Percentiles rank a stretch among this genome's conserved stretches.
Evolutionary conservation across 2,113 vertebrate species (phyloP).

Genomic region (Potamarius usumacintae): DNA sequence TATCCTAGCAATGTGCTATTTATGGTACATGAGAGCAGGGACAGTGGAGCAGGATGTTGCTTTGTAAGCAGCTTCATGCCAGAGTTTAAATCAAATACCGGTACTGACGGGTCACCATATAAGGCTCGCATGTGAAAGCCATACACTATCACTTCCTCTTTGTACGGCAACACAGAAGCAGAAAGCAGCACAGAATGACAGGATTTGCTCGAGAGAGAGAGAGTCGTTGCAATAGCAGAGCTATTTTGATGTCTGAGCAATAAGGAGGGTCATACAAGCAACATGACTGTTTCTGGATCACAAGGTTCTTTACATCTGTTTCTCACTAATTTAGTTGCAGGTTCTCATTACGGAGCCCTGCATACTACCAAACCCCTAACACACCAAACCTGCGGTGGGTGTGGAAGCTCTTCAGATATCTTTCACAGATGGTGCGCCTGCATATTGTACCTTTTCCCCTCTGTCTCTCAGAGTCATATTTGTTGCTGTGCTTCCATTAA

Average conservation of each 20-base stretch:
- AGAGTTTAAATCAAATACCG: constrained; percentile 42
- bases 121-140: constrained; percentile 5
- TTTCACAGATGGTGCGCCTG: constrained; percentile 41
- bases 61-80: background rate
- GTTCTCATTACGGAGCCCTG: constrained; percentile 19
- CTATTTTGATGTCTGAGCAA: background rate
- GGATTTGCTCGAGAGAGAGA: background rate
- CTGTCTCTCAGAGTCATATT: background rate
- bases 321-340: constrained; percentile 29
- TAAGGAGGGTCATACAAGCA: background rate
- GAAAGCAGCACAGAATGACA: background rate
- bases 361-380: constrained; percentile 6
- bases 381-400: constrained; percentile 22
- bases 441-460: constrained; percentile 4
- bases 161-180: background rate
- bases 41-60: background rate
- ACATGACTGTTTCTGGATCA: background rate
- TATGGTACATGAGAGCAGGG: background rate
- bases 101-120: constrained; percentile 12
- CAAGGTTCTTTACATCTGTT: constrained; percentile 7
- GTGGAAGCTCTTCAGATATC: constrained; percentile 22
- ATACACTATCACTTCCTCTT: background rate
- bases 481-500: background rate
- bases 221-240: background rate
- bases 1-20: background rate